A percentile compares a stretch with the other conserved stretches of the same genome.
Evolutionary conservation across 2,113 vertebrate genomes (phyloP).

Genomic region (Chinchilla lanigera): DNA sequence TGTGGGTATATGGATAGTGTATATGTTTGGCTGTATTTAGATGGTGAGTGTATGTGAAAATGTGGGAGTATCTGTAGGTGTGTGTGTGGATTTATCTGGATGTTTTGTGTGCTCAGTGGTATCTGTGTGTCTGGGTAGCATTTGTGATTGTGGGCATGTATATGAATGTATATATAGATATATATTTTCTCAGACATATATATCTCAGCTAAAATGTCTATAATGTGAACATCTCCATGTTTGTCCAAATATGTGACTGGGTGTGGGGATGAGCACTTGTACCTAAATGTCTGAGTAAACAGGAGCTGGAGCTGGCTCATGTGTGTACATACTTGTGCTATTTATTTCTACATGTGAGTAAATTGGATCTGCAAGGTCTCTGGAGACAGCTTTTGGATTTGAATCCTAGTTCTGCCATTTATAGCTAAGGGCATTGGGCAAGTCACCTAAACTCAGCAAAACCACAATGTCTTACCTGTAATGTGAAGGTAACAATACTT

Average conservation of each 20-base stretch:
- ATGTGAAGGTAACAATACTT: conserved; percentile 34
- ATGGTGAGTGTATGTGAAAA: conserved; percentile 24
- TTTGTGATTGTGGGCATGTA: conserved; percentile 19
- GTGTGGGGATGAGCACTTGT: neutral
- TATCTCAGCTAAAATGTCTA: conserved; percentile 20
- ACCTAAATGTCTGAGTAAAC: conserved; percentile 1
- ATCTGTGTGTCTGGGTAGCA: neutral
- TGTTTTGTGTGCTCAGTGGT: conserved; percentile 45
- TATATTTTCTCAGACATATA: neutral
- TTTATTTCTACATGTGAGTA: conserved; percentile 50
- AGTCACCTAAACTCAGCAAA: conserved; percentile 61
- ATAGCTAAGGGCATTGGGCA: conserved; percentile 38
- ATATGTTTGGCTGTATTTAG: conserved; percentile 12
- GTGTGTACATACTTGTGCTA: neutral
- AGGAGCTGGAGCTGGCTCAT: neutral
- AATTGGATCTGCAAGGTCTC: conserved; percentile 46
- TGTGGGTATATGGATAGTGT: conserved; percentile 35
- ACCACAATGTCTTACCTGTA: conserved; percentile 39
- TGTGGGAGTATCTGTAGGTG: conserved; percentile 13
- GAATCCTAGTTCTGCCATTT: conserved; percentile 55
- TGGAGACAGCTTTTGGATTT: conserved; percentile 33
- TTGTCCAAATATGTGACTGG: neutral
- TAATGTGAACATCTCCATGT: conserved; percentile 39
- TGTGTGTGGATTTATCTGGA: conserved; percentile 30
- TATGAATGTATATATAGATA: neutral